These are phyloP conservation scores for Trichomycterus rosablanca DNA, from an alignment of 2,113 vertebrate genomes.

Conservation along the genomic window DNA sequence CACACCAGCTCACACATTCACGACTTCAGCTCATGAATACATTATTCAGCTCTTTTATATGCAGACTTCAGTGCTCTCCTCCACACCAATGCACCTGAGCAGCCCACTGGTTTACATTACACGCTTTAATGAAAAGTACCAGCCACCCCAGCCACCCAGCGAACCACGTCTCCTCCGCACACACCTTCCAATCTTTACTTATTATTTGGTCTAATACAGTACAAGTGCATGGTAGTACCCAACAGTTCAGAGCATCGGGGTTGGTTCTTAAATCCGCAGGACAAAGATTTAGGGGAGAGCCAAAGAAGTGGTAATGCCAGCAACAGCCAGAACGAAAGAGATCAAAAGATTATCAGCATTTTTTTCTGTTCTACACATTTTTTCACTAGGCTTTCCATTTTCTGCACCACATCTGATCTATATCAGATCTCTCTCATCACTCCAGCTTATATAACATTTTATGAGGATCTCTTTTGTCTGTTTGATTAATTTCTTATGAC, in stretches of 20 bases:
- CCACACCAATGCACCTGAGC: constrained; percentile 5
- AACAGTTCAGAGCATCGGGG: no score
- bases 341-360: constrained; percentile 24
- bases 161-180: neutral
- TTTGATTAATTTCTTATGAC: constrained; percentile 25
- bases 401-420: neutral
- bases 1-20: constrained; percentile 11
- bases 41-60: constrained; percentile 17
- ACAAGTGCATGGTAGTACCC: neutral
- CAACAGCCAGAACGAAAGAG: neutral
- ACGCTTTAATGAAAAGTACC: constrained; percentile 14
- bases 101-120: constrained; percentile 7
- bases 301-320: constrained; percentile 2
- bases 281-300: neutral
- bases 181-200: neutral
- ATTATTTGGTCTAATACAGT: neutral
- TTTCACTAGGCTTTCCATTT: constrained; percentile 12
- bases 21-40: constrained; percentile 8
- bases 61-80: constrained; percentile 7
- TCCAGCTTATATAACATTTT: constrained; percentile 26
- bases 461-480: constrained; percentile 16
- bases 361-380: constrained; percentile 16
- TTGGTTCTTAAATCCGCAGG: neutral
- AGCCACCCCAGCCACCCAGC: no score
- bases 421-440: constrained; percentile 24